These are phyloP conservation scores for Chrysodeixis includens DNA, from an alignment of 2,888 invertebrate species.

Conservation along the genomic window DNA sequence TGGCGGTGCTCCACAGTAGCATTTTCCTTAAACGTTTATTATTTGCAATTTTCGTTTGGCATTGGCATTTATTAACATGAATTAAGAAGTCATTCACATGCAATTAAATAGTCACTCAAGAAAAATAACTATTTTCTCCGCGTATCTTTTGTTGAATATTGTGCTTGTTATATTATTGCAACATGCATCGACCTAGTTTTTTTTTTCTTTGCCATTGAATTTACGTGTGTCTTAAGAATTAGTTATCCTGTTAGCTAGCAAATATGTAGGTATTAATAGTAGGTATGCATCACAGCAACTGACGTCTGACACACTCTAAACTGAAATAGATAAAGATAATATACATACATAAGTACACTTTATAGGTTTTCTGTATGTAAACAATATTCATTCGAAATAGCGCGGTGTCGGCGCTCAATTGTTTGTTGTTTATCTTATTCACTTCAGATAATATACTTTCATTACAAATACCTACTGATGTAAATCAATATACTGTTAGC, in stretches of 20 bases:
- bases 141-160: neutral
- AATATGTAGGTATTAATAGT: too few species aligned
- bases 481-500: too few species aligned
- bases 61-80: neutral
- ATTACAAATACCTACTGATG: too few species aligned
- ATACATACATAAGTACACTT: too few species aligned
- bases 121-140: too few species aligned
- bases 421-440: neutral
- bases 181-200: too few species aligned
- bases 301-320: neutral
- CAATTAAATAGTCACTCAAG: neutral
- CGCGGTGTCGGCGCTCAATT: neutral
- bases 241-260: too few species aligned
- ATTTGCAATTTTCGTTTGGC: neutral
- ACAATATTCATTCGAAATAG: neutral
- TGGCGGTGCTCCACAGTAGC: neutral
- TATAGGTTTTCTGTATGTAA: too few species aligned
- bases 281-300: too few species aligned
- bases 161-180: too few species aligned
- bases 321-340: neutral
- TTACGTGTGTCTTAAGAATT: too few species aligned
- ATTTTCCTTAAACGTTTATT: conserved; percentile 2
- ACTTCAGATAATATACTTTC: neutral
- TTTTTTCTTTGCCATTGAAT: too few species aligned
- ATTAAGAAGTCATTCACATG: neutral